Evolutionary conservation across 2,113 vertebrate genomes (phyloP).

Genomic region (Suricata suricatta): DNA sequence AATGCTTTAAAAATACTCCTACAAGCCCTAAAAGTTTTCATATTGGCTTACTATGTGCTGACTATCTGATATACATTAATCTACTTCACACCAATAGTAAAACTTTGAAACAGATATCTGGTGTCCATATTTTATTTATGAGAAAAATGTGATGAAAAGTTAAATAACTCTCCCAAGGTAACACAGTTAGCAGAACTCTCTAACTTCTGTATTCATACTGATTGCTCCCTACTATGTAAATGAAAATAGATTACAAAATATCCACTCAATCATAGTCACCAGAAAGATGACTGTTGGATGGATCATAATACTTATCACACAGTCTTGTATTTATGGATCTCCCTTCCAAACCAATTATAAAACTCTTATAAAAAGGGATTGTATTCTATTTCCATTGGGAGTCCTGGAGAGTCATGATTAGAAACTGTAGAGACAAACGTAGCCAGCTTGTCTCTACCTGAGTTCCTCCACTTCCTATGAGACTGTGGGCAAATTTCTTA

Average conservation of each 20-base stretch:
- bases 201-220: neutral
- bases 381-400: neutral
- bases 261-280: neutral
- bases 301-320: neutral
- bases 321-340: neutral
- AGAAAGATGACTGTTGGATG: neutral
- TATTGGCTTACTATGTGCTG: neutral
- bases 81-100: constrained; percentile 25
- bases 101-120: neutral
- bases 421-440: neutral
- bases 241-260: neutral
- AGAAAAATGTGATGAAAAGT: neutral
- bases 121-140: neutral
- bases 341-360: neutral
- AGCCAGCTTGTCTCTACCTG: neutral
- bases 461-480: neutral
- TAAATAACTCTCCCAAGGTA: neutral
- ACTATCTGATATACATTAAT: neutral
- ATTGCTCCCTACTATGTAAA: neutral
- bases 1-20: neutral
- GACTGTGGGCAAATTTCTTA: neutral
- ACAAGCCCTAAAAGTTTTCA: neutral
- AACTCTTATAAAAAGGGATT: neutral
- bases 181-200: neutral
- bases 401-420: neutral